Evolutionary conservation across 37 sponge, comb jelly and placozoan species (phyloP).

Genomic region (Haliclona indistincta): DNA sequence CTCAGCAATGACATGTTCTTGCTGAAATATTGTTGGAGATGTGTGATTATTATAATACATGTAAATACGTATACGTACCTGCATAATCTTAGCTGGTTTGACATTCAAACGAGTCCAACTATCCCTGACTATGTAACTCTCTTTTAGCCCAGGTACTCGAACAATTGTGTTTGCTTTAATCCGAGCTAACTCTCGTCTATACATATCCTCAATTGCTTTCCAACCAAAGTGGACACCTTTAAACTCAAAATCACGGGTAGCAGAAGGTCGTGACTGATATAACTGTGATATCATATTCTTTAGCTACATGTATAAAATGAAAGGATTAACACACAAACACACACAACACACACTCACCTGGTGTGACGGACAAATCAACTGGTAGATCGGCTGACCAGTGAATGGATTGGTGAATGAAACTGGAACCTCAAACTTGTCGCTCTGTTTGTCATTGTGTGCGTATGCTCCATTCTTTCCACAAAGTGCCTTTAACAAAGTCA

Average conservation of each 20-base stretch:
- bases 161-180: too few relatives aligned
- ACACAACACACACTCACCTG: conserved; percentile 8
- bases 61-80: background rate
- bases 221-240: background rate
- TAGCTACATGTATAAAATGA: too few relatives aligned
- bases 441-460: background rate
- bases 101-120: conserved; percentile 3
- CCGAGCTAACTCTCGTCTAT: background rate
- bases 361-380: background rate
- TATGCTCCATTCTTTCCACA: background rate
- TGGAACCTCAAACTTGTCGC: background rate
- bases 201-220: background rate
- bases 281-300: conserved; percentile 5
- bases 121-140: background rate
- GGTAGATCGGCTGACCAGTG: background rate
- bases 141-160: too few relatives aligned
- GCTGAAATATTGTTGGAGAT: background rate
- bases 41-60: too few relatives aligned
- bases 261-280: background rate
- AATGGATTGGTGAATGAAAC: too few relatives aligned
- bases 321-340: too few relatives aligned
- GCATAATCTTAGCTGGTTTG: conserved; percentile 9
- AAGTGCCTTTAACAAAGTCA: background rate
- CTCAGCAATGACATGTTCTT: conserved; percentile 1
- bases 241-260: background rate